Evolutionary conservation across 2,888 invertebrate species (phyloP).

Genomic region (Lasioglossum pauxillum): DNA sequence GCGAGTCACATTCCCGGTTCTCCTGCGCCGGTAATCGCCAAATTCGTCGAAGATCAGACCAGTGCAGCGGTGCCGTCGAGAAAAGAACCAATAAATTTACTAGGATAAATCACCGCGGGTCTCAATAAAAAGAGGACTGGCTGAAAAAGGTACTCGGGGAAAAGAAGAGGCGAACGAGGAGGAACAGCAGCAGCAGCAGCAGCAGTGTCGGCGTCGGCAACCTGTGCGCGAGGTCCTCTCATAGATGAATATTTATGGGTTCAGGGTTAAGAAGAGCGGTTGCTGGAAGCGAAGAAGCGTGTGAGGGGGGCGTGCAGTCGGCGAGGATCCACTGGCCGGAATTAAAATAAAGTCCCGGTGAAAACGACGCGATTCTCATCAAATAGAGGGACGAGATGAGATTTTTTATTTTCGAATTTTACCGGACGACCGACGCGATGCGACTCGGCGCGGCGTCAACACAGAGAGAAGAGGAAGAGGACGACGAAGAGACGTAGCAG

Average conservation of each 20-base stretch:
- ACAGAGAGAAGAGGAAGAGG: background rate
- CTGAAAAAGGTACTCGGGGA: constrained; percentile 1
- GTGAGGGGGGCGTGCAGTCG: background rate
- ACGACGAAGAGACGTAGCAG: background rate
- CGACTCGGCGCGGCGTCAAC: background rate
- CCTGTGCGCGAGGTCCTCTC: background rate
- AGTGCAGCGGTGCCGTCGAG: background rate
- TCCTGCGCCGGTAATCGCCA: background rate
- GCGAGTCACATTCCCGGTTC: background rate
- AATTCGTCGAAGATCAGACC: background rate
- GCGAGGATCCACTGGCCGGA: background rate
- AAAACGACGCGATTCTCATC: constrained; percentile 9
- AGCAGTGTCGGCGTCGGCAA: background rate
- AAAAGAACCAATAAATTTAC: constrained; percentile 7
- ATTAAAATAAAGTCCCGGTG: constrained; percentile 22
- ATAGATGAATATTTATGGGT: background rate
- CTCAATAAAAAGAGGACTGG: constrained; percentile 2
- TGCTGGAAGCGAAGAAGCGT: background rate
- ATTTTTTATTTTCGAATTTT: constrained; percentile 46
- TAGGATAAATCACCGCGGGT: constrained; percentile 13
- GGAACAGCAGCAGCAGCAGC: background rate
- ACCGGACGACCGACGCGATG: background rate
- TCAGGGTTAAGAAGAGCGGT: background rate
- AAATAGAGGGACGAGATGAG: constrained; percentile 22
- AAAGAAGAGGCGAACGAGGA: constrained; percentile 5